phyloP scores from a whole-genome alignment of 1,140 invertebrate species.

The Lineus longissimus region DNA sequence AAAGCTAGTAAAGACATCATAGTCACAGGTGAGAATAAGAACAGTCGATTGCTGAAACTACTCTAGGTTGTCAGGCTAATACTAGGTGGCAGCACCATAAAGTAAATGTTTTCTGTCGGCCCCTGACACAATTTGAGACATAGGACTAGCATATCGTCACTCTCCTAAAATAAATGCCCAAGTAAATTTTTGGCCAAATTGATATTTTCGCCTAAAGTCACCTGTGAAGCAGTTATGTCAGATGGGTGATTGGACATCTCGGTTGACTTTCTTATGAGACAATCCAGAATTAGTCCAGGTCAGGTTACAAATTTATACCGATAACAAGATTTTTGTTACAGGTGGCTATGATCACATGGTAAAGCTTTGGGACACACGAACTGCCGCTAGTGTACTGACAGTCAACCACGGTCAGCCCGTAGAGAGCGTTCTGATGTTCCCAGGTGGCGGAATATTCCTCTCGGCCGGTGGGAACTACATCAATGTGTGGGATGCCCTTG shows the following conservation, averaged over 20 bases:
- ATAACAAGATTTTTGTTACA: conserved; percentile 31
- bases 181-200: too few species aligned
- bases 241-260: background rate
- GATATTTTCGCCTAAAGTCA: too few species aligned
- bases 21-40: conserved; percentile 36
- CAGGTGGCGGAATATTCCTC: conserved; percentile 83
- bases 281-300: too few species aligned
- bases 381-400: conserved; percentile 61
- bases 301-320: too few species aligned
- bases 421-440: conserved; percentile 83
- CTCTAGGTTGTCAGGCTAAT: too few species aligned
- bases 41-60: too few species aligned
- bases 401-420: conserved; percentile 88
- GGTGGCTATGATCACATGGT: conserved; percentile 92
- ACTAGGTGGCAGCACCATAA: too few species aligned
- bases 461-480: conserved; percentile 88
- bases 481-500: conserved; percentile 87
- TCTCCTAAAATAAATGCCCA: too few species aligned
- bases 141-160: too few species aligned
- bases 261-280: background rate
- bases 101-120: too few species aligned
- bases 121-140: too few species aligned
- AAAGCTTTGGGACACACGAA: conserved; percentile 83
- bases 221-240: too few species aligned
- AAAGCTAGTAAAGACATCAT: conserved; percentile 44